Base-by-base conservation (phyloP, 2,797 vertebrate genomes). In the Hyperoplus lanceolatus region DNA sequence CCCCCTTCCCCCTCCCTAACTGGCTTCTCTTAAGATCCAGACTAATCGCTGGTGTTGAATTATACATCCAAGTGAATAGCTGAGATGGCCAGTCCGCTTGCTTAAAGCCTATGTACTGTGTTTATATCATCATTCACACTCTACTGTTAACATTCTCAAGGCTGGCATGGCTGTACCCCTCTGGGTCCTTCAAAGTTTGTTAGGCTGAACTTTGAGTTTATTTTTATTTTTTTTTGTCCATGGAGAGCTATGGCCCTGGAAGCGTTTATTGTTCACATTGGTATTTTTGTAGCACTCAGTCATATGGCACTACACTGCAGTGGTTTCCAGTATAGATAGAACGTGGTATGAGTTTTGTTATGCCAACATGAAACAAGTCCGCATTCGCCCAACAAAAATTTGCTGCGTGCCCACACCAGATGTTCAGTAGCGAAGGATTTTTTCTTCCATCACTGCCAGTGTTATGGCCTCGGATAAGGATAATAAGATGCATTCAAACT, bases 21-120 rank as follows among this genome's bases (percentile, higher is more conserved):
- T 80, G 82, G 71, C 82, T 89, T 79, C 82, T 90, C 83, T 3
- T 89, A 92, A 92, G 90, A 94, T 91, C 91, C 88, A 90, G 86
- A 92, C 92, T 96, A 95, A 96, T 96, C 93, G 92, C 91, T 93
- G 92, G 81, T 94, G 92, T 87, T 96, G 88, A 96, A 96, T 96
- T 95, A 96, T 96, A 95, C 94, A 96, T 96, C 94, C 93, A 95
- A 96, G 93, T 89, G 95, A 95, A 96, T 96, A 82, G 88, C 88
- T 93, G 90, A 95, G 91, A 82, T 81, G 92, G 87, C 91, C 77
- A 85, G 84, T 29, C 89, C 80, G 79, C 88, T 29, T 91, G 90
- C 87, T 84, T 93, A 94, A 93, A 91, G 92, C 90, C 85, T 91
- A 60, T 94, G 92, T 94, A 87, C 90, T 90, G 81, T 92, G 91